phyloP scores from a whole-genome alignment of 2,888 invertebrate species.

The Heterodera filipjevi region DNA sequence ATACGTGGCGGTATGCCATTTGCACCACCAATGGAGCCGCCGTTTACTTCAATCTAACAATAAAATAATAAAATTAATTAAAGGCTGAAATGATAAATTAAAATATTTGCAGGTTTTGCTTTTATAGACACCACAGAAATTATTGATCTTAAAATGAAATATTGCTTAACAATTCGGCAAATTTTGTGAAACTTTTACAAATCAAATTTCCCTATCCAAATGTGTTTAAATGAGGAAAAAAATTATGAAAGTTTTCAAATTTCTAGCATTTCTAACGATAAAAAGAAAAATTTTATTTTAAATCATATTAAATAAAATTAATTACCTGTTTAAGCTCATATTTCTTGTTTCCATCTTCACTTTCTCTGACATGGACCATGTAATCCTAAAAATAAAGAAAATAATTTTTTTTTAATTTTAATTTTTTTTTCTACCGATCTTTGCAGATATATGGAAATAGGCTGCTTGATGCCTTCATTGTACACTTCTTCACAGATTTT shows the following conservation, averaged over 20 bases:
- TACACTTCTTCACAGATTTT: constrained; percentile 52
- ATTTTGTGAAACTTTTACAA: too few species aligned
- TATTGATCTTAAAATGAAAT: too few species aligned
- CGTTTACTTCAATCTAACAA: constrained; percentile 70
- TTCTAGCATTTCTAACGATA: too few species aligned
- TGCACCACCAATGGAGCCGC: constrained; percentile 1
- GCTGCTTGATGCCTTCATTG: constrained; percentile 54
- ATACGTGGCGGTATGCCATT: constrained; percentile 73
- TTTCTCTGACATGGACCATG: neutral
- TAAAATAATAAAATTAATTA: constrained; percentile 65
- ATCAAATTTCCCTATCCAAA: too few species aligned
- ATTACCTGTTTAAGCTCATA: neutral
- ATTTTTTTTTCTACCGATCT: constrained; percentile 44
- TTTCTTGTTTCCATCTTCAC: neutral
- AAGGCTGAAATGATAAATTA: too few species aligned
- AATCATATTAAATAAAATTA: neutral
- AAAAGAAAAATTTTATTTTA: too few species aligned
- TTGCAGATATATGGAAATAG: constrained; percentile 57
- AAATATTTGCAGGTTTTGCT: too few species aligned
- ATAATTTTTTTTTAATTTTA: neutral
- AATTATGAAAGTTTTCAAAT: too few species aligned
- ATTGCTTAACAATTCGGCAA: too few species aligned
- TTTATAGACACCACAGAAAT: too few species aligned
- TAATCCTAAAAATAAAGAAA: neutral
- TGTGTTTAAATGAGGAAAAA: too few species aligned